Evolutionary conservation across 2,888 invertebrate genomes (phyloP).

Genomic region (Zhuqinia jingwanae): DNA sequence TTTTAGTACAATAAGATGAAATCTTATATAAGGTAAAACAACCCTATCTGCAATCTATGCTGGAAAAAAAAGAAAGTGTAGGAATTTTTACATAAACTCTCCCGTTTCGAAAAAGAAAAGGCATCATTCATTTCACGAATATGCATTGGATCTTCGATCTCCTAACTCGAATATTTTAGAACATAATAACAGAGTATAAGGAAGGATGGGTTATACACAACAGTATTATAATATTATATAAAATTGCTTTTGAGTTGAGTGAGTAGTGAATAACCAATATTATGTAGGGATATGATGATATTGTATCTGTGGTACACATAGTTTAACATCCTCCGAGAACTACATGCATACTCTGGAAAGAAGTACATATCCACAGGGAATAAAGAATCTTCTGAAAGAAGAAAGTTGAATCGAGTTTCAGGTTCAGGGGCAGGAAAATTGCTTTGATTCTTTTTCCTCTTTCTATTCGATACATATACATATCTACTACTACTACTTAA

Average conservation of each 20-base stretch:
- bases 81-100: neutral
- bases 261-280: neutral
- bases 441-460: constrained; percentile 31
- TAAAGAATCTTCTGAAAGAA: neutral
- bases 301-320: constrained; percentile 24
- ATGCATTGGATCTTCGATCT: constrained; percentile 42
- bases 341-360: no score
- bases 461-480: neutral
- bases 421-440: constrained; percentile 54
- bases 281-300: neutral
- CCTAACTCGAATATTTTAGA: neutral
- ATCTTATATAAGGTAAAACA: constrained; percentile 47
- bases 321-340: neutral
- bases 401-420: constrained; percentile 60
- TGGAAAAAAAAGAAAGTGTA: neutral
- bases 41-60: neutral
- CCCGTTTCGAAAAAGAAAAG: neutral
- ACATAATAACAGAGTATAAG: no score
- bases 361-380: constrained; percentile 40
- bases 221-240: no score
- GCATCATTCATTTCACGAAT: constrained; percentile 45
- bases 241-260: neutral
- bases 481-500: no score
- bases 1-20: constrained; percentile 10
- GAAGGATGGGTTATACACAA: no score